Conservation (phyloP, 1,140 invertebrate genomes). For the Drosophila jambulina region DNA sequence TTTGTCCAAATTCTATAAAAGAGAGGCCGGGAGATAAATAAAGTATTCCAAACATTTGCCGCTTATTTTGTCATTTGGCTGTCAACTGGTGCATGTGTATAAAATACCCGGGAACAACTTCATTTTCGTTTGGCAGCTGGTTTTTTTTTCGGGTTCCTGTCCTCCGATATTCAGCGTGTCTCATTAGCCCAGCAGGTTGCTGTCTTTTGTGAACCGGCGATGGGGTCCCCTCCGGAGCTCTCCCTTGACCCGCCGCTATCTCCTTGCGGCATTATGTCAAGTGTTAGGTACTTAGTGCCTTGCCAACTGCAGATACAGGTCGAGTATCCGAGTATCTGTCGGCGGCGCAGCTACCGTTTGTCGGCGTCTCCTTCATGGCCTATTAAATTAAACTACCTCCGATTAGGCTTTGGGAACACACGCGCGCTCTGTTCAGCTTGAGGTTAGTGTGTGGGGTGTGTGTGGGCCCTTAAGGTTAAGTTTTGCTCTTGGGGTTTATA, state of each 20-base stretch:
- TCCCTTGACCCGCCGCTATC: constrained; percentile 72
- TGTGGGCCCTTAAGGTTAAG: constrained; percentile 22
- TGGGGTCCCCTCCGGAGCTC: constrained; percentile 12
- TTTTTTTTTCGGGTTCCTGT: constrained; percentile 29
- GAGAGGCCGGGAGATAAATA: constrained; percentile 39
- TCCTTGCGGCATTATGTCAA: constrained; percentile 74
- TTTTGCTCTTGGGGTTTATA: neutral
- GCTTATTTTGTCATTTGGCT: constrained; percentile 81
- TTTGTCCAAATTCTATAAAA: constrained; percentile 33
- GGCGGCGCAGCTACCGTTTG: constrained; percentile 47
- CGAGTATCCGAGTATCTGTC: constrained; percentile 27
- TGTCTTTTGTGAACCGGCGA: constrained; percentile 26
- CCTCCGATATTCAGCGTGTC: constrained; percentile 59
- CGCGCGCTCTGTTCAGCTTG: constrained; percentile 13
- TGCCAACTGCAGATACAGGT: constrained; percentile 34
- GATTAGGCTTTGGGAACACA: constrained; percentile 54
- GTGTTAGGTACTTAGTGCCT: constrained; percentile 82
- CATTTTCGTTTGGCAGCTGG: constrained; percentile 75
- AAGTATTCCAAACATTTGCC: constrained; percentile 73
- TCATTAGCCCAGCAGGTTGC: constrained; percentile 81
- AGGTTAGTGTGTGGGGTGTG: neutral
- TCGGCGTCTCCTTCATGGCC: constrained; percentile 47
- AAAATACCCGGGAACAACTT: constrained; percentile 56
- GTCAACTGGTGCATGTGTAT: constrained; percentile 64
- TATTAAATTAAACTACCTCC: constrained; percentile 67